These are phyloP conservation scores for Leucoptera coffeella DNA, from an alignment of 2,888 invertebrate species.

Conservation along the genomic window DNA sequence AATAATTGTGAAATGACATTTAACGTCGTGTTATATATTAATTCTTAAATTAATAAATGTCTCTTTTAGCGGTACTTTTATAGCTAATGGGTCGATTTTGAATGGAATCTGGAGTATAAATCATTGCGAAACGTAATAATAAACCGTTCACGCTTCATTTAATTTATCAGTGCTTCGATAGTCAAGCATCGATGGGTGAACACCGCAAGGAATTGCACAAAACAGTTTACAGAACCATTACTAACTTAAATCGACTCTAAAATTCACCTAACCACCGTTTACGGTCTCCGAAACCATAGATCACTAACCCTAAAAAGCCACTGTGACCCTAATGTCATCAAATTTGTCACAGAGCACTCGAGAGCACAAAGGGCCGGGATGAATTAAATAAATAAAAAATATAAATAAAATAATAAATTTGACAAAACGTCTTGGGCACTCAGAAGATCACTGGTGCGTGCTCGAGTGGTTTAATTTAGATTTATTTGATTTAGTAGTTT, in stretches of 20 bases:
- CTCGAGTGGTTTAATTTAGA: constrained; percentile 45
- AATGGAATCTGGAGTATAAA: constrained; percentile 2
- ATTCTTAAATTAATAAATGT: too few species aligned
- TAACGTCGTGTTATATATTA: too few species aligned
- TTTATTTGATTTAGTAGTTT: constrained; percentile 42
- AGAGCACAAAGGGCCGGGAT: constrained; percentile 32
- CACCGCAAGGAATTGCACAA: constrained; percentile 28
- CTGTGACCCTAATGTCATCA: constrained; percentile 46
- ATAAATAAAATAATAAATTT: constrained; percentile 52
- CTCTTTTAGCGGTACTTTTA: too few species aligned
- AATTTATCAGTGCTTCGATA: constrained; percentile 16
- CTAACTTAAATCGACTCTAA: constrained; percentile 39
- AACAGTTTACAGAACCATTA: constrained; percentile 32
- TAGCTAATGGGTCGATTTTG: not conserved
- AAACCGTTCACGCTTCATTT: constrained; percentile 28
- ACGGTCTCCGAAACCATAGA: constrained; percentile 30
- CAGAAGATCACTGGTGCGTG: constrained; percentile 32
- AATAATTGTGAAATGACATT: too few species aligned
- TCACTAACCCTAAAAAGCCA: constrained; percentile 24
- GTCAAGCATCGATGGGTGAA: constrained; percentile 16
- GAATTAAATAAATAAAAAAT: constrained; percentile 36
- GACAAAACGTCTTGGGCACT: constrained; percentile 54
- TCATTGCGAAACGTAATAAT: constrained; percentile 8
- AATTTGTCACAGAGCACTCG: constrained; percentile 52
- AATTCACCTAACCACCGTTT: constrained; percentile 42